Base-by-base conservation (phyloP, 2,888 invertebrate species). In the Rugalucina vietnamica region DNA sequence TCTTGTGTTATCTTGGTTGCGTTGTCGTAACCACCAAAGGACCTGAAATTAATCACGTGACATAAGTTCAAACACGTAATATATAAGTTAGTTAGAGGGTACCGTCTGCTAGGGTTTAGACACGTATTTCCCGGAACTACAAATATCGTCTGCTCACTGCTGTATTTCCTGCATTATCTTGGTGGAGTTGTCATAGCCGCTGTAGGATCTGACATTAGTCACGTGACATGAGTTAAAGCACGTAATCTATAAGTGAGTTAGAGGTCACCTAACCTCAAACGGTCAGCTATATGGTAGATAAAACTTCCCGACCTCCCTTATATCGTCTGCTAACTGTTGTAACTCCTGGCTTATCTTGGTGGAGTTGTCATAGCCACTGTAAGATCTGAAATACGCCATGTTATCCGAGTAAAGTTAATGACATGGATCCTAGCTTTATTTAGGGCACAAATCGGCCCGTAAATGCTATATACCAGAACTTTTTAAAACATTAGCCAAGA, bases 311-410 rank as follows among this genome's bases (percentile, higher is more conserved):
- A 76, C 50, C 27, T 84, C 78, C n/a, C 77, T 79, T 1, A 84
- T 86, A 54, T 89, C 79, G 14, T 81, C 76, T 0, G 76, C 76
- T 14, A 89, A 79, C 29, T 83, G 65, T 21, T 81, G 49, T 0
- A 88, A 29, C 60, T 84, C 82, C 8, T 78, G 60, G 34, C 32
- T 57, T 57, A 70, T 54, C 43, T 32, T 69, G 27, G 75, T 50
- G 2, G 76, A 69, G 18, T 75, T 74, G 0, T 84, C 81, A 54
- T 75, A 85, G 12, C 90, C 90, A 29, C 85, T 77, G 75, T 88
- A 90, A 2, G 80, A 50, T 36, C 90, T 90, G 80, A 29, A 85
- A 82, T 14, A n/a, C n/a, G n/a, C n/a, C n/a, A n/a, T n/a, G n/a
- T n/a, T n/a, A n/a, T n/a, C n/a, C n/a, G n/a, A n/a, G n/a, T n/a